Percentiles rank a stretch among this genome's conserved stretches.
Evolutionary conservation across 2,113 vertebrate genomes (phyloP).

Genomic region (Butorides virescens): DNA sequence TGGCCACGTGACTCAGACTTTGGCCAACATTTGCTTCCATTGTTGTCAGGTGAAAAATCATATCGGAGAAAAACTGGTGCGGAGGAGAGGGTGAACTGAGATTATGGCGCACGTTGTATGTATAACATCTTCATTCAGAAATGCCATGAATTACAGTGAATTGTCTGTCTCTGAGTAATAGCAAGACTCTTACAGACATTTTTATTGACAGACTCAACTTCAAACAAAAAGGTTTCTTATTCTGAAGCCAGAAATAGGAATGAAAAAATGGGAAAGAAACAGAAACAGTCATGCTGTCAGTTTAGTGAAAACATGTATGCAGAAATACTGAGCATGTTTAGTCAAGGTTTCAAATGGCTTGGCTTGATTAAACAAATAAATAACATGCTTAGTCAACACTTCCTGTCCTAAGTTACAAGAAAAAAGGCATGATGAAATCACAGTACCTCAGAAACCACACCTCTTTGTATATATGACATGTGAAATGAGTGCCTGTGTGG

Average conservation of each 20-base stretch:
- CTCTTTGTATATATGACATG: not conserved
- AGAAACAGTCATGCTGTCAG: not conserved
- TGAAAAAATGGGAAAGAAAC: not conserved
- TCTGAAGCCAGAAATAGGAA: not conserved
- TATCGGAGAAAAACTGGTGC: not conserved
- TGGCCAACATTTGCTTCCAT: not conserved
- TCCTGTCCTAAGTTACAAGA: not conserved
- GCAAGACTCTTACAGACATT: not conserved
- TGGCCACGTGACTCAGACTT: not conserved
- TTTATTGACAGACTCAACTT: not conserved
- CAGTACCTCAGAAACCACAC: not conserved
- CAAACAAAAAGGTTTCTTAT: not conserved
- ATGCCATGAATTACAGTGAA: not conserved
- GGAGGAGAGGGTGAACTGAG: not conserved
- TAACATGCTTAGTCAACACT: not conserved
- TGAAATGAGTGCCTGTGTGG: not conserved
- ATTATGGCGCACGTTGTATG: not conserved
- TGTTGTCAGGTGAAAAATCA: not conserved
- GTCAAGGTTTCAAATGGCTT: not conserved
- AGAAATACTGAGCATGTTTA: not conserved
- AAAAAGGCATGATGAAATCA: not conserved
- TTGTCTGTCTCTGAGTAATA: not conserved
- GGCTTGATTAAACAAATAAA: not conserved
- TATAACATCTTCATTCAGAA: not conserved
- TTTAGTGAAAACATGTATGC: not conserved